These are phyloP conservation scores for Fregetta grallaria DNA, from an alignment of 2,113 vertebrate genomes.

Conservation along the genomic window DNA sequence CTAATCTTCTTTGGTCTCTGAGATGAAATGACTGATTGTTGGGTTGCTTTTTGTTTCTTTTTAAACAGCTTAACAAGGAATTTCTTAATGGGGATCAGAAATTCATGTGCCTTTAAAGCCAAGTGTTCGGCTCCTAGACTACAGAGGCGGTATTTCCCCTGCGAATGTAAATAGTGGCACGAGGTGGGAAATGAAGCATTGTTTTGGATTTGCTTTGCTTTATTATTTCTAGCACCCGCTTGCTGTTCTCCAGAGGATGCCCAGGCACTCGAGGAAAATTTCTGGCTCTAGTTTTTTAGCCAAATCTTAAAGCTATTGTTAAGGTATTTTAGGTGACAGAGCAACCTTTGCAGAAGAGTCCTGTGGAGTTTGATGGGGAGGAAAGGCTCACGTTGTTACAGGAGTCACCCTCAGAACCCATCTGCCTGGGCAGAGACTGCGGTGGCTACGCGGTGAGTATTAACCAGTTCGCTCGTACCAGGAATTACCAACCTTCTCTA, in stretches of 20 bases:
- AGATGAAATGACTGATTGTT: constrained; percentile 23
- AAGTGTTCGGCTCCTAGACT: not conserved
- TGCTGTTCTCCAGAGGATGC: not conserved
- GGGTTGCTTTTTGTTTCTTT: constrained; percentile 24
- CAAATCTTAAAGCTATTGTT: not conserved
- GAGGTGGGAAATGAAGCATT: constrained; percentile 27
- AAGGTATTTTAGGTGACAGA: not conserved
- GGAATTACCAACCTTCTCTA: not conserved
- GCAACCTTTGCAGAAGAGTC: not conserved
- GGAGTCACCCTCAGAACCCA: not conserved
- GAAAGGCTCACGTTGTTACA: rapidly evolving
- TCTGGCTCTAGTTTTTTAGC: not conserved
- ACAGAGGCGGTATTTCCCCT: not conserved
- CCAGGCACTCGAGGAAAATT: not conserved
- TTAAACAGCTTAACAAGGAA: constrained; percentile 12
- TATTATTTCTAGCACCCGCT: constrained; percentile 29
- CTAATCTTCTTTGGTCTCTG: constrained; percentile 31
- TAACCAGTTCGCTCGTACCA: not conserved
- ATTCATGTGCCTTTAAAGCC: constrained; percentile 27
- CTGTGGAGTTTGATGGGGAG: not conserved
- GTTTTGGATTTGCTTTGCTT: constrained; percentile 25
- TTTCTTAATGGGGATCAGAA: constrained; percentile 13
- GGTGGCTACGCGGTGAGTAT: not conserved
- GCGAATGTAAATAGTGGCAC: not conserved
- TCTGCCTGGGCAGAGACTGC: not conserved